phyloP scores from a whole-genome alignment of 2,888 invertebrate genomes.

The Papilio protenor region DNA sequence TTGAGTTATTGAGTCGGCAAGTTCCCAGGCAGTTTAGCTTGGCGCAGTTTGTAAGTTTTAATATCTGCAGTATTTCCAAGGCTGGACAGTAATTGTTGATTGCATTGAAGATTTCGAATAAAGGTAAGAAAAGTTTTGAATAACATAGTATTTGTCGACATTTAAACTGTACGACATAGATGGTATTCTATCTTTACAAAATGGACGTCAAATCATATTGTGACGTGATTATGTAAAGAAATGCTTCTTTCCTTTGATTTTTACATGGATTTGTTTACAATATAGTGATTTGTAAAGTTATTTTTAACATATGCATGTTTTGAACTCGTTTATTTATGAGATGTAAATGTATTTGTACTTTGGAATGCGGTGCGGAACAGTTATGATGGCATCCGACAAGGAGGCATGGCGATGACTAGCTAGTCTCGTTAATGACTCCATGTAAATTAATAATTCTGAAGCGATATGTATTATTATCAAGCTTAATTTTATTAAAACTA shows the following conservation, averaged over 20 bases:
- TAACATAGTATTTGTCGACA: background rate
- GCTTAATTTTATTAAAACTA: background rate
- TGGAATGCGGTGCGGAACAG: constrained; percentile 43
- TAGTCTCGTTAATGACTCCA: constrained; percentile 36
- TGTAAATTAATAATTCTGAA: constrained; percentile 27
- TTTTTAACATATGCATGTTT: background rate
- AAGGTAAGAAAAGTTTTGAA: constrained; percentile 60
- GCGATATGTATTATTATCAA: constrained; percentile 1
- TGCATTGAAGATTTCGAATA: constrained; percentile 49
- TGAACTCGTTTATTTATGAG: constrained; percentile 41
- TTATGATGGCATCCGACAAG: constrained; percentile 44
- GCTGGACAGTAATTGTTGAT: constrained; percentile 49
- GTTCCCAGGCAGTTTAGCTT: constrained; percentile 65
- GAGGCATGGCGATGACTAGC: constrained; percentile 56
- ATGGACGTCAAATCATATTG: constrained; percentile 79
- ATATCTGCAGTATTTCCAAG: constrained; percentile 53
- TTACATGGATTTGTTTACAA: background rate
- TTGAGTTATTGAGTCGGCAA: constrained; percentile 66
- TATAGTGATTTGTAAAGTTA: background rate
- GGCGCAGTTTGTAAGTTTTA: constrained; percentile 60
- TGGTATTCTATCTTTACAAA: constrained; percentile 67
- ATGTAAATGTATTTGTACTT: constrained; percentile 41
- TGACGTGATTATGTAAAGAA: constrained; percentile 80
- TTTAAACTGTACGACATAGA: constrained; percentile 34
- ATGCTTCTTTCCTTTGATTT: constrained; percentile 54